A percentile compares a stretch with the other conserved stretches of the same genome.
These are phyloP conservation scores for Cylindroiulus punctatus DNA, from an alignment of 2,888 invertebrate genomes.

Conservation along the genomic window DNA sequence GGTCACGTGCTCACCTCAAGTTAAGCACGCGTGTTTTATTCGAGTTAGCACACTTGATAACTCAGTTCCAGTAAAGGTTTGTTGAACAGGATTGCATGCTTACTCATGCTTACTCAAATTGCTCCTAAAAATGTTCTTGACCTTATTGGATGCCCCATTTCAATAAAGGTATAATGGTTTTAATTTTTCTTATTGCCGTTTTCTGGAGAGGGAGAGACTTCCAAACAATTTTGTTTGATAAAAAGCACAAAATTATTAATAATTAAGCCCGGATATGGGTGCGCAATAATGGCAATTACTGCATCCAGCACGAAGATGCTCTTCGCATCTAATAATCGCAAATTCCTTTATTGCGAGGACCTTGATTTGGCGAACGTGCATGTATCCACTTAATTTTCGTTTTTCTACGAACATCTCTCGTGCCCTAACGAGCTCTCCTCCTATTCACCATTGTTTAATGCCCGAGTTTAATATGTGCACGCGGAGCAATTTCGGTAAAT, in stretches of 20 bases:
- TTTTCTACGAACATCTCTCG: neutral
- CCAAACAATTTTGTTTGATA: neutral
- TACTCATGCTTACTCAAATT: no score
- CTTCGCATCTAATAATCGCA: neutral
- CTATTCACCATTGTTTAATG: constrained; percentile 7
- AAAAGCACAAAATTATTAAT: constrained; percentile 16
- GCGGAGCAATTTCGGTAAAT: neutral
- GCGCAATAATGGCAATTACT: constrained; percentile 2
- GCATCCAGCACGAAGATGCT: neutral
- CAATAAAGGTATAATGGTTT: no score
- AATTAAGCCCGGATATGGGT: neutral
- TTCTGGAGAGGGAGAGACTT: no score
- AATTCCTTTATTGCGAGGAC: neutral
- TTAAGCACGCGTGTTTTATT: no score
- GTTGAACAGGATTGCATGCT: no score
- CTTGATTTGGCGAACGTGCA: neutral
- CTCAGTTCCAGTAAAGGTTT: no score
- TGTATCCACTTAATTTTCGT: neutral
- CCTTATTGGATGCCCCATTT: no score
- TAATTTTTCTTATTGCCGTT: no score
- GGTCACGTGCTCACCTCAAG: no score
- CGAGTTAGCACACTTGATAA: no score
- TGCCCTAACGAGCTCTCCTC: neutral
- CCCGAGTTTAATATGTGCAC: neutral
- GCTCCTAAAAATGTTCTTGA: no score